phyloP scores from a whole-genome alignment of 2,888 invertebrate genomes.

The Magallana nippona region DNA sequence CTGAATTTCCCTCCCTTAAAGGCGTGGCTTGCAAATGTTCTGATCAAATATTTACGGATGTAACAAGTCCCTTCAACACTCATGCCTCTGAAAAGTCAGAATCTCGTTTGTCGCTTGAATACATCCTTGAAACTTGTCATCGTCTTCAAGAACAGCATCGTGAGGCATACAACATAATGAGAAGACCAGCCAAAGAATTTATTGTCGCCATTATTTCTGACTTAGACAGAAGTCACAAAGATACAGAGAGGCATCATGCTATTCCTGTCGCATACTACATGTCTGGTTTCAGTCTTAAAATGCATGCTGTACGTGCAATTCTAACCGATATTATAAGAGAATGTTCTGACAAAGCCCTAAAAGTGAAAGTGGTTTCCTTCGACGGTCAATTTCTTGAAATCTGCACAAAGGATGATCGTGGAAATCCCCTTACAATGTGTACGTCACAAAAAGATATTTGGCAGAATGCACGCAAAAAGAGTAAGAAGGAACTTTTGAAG shows the following conservation, averaged over 20 bases:
- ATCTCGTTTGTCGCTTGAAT: not conserved
- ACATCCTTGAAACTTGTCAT: not conserved
- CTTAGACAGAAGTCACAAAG: not conserved
- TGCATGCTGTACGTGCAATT: not conserved
- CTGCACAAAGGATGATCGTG: not conserved
- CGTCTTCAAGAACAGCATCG: no score
- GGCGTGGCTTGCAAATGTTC: no score
- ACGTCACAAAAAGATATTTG: not conserved
- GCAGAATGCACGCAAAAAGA: not conserved
- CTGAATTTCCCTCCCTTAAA: no score
- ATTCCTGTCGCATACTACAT: slow-evolving; percentile 10
- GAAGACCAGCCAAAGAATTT: not conserved
- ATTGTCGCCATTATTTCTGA: slow-evolving; percentile 2
- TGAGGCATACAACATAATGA: no score
- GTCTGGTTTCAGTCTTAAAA: not conserved
- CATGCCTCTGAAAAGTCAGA: no score
- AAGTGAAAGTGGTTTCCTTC: not conserved
- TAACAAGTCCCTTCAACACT: no score
- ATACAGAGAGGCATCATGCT: not conserved
- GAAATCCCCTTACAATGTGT: not conserved
- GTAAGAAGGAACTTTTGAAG: not conserved
- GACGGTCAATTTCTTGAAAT: not conserved
- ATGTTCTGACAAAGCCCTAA: not conserved
- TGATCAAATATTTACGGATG: no score
- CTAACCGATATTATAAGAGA: slow-evolving; percentile 8